phyloP scores from a whole-genome alignment of 2,113 vertebrate species.

The Notiomystis cincta region DNA sequence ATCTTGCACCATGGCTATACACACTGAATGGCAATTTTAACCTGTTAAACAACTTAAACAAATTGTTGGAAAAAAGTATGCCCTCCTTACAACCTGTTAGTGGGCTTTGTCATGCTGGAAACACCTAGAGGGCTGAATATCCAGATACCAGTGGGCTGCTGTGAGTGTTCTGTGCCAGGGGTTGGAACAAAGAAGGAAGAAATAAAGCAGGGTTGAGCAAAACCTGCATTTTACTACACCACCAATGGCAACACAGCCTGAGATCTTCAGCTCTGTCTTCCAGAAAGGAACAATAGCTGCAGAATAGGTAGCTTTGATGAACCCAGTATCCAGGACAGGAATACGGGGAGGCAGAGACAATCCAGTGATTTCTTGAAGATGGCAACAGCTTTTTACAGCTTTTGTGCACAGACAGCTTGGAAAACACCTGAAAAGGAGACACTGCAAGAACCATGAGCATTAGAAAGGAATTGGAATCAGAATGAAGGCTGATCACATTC shows the following conservation, averaged over 20 bases:
- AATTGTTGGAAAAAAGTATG: background rate
- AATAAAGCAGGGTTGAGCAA: background rate
- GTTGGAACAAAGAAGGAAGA: background rate
- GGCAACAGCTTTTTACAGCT: background rate
- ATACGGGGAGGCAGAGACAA: background rate
- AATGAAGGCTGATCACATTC: background rate
- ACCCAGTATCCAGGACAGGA: background rate
- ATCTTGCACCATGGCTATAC: background rate
- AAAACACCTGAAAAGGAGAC: background rate
- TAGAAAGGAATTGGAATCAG: background rate
- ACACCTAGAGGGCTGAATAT: background rate
- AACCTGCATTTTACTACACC: background rate
- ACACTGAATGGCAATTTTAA: background rate
- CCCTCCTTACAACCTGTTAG: background rate
- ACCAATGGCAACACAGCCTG: background rate
- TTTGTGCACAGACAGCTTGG: background rate
- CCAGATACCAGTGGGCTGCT: background rate
- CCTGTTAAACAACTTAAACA: background rate
- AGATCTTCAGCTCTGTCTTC: background rate
- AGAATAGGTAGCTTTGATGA: background rate
- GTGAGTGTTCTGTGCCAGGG: background rate
- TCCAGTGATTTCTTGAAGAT: accelerated
- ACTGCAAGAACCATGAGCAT: background rate
- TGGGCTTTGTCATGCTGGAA: background rate
- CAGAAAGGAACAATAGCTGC: background rate